phyloP scores from a whole-genome alignment of 2,888 invertebrate genomes.

The Amblyjoppa fuscipennis region DNA sequence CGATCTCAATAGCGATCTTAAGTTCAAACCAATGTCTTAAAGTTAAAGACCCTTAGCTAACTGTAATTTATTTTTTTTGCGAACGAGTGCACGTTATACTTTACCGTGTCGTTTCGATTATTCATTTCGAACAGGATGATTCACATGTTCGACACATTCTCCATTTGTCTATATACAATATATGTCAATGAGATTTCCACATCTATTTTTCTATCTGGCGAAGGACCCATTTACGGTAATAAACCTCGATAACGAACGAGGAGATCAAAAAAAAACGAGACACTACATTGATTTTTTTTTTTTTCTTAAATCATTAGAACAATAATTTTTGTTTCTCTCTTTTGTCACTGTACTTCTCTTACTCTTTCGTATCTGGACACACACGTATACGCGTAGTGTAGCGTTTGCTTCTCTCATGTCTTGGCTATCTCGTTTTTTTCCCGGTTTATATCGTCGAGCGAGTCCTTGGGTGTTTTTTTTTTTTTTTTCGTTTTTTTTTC shows the following conservation, averaged over 20 bases:
- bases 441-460: constrained; percentile 57
- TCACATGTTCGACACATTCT: constrained; percentile 20
- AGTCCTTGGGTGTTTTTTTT: constrained; percentile 23
- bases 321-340: constrained; percentile 3
- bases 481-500: not conserved
- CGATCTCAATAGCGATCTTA: no score
- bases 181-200: not conserved
- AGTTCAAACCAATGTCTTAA: no score
- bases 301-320: not conserved
- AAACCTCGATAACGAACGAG: constrained; percentile 56
- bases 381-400: constrained; percentile 60
- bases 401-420: constrained; percentile 60
- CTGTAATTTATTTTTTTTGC: not conserved
- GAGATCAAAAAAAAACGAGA: constrained; percentile 57
- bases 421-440: constrained; percentile 64
- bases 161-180: constrained; percentile 6
- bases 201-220: constrained; percentile 38
- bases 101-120: constrained; percentile 10
- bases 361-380: constrained; percentile 50
- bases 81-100: constrained; percentile 28
- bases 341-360: constrained; percentile 30
- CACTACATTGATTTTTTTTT: constrained; percentile 37
- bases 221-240: constrained; percentile 37
- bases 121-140: constrained; percentile 13
- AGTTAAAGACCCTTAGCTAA: no score